These are phyloP conservation scores for Montipora efflorescens DNA, from an alignment of 64 coral and sea anemone species.

Conservation along the genomic window DNA sequence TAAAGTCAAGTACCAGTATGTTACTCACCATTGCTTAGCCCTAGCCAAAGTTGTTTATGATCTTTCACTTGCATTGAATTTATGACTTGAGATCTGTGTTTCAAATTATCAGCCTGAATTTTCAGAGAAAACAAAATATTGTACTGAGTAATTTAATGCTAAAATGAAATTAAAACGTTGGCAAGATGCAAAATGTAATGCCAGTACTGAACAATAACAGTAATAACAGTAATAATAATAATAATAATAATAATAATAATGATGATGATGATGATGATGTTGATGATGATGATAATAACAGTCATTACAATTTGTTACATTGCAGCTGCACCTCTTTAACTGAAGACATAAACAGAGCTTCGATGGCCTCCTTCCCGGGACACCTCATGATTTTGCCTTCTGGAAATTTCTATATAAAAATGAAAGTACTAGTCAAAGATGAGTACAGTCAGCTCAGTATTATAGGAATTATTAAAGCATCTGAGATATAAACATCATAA, in stretches of 20 bases:
- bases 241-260: no score
- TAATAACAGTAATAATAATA: no score
- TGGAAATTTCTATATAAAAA: slow-evolving; percentile 83
- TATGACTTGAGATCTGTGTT: slow-evolving; percentile 99
- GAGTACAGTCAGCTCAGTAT: background rate
- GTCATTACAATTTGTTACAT: background rate
- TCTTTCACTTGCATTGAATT: slow-evolving; percentile 99
- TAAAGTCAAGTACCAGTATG: no score
- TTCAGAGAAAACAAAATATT: background rate
- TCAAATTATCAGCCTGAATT: slow-evolving; percentile 91
- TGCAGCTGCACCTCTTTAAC: slow-evolving; percentile 85
- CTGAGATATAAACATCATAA: no score
- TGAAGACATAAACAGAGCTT: slow-evolving; percentile 95
- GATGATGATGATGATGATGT: background rate
- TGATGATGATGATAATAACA: background rate
- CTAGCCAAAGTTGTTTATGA: slow-evolving; percentile 98
- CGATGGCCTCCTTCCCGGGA: slow-evolving; percentile 90
- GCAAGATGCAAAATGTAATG: no score
- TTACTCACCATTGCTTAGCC: slow-evolving; percentile 90
- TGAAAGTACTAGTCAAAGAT: no score
- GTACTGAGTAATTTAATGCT: background rate
- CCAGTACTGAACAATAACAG: no score
- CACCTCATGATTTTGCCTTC: slow-evolving; percentile 96
- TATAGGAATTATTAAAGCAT: background rate
- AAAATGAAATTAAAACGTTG: no score